These are phyloP conservation scores for Wasmannia auropunctata DNA, from an alignment of 1,140 invertebrate genomes.

Conservation along the genomic window DNA sequence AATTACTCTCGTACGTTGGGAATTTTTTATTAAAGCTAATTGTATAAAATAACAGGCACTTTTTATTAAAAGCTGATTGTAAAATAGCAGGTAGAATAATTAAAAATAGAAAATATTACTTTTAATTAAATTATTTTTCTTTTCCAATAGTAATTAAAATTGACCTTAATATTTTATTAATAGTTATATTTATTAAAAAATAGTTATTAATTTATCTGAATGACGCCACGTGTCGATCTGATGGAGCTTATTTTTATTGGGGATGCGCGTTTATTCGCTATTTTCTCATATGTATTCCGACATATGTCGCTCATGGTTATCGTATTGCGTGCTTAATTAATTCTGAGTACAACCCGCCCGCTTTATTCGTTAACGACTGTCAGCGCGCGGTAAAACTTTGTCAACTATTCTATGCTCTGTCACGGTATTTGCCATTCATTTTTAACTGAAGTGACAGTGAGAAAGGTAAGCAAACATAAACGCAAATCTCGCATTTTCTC, in stretches of 20 bases:
- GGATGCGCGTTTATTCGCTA: background rate
- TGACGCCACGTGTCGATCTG: background rate
- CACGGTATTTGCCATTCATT: background rate
- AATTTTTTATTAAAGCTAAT: background rate
- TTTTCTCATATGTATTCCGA: background rate
- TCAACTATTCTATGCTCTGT: background rate
- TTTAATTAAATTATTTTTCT: slow-evolving; percentile 1
- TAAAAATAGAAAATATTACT: background rate
- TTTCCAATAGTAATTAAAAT: slow-evolving; percentile 25
- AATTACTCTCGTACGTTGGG: background rate
- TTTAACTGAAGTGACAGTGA: background rate
- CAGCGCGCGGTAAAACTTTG: background rate
- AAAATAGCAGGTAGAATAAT: too few relatives aligned
- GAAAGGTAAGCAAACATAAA: slow-evolving; percentile 13
- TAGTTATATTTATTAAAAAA: background rate
- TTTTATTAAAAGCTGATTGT: too few relatives aligned
- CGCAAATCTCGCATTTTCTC: background rate
- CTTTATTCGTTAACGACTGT: slow-evolving; percentile 9
- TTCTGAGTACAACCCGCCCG: background rate
- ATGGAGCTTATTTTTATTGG: background rate
- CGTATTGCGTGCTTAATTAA: background rate
- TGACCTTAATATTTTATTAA: slow-evolving; percentile 12
- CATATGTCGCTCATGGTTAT: background rate
- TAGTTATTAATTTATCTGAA: too few relatives aligned
- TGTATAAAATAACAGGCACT: background rate